Base-by-base conservation (phyloP, 2,797 vertebrate species). In the Myotis findleyi region DNA sequence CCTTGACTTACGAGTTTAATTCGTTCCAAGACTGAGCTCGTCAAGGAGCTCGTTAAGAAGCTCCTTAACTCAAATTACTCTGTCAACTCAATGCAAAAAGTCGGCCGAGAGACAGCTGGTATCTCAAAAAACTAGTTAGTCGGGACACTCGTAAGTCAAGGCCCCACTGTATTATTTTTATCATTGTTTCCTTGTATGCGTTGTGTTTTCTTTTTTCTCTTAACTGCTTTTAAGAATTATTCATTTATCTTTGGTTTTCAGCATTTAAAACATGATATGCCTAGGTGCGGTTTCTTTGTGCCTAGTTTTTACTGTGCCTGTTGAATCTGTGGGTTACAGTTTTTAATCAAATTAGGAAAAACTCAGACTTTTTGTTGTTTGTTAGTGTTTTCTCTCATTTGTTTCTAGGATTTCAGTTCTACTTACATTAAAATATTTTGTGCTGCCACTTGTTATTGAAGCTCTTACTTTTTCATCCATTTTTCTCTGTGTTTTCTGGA, bases 201-300 rank as follows among this genome's bases (percentile, higher is more conserved):
- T 27, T 68, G 3, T 76, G 47, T 76, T 59, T 55, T 83, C 8
- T 90, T 77, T 91, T 87, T 44, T 44, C 75, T 80, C 36, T 64
- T 47, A 75, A 66, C 27, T 66, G 9, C 21, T 88, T 76, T 87
- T 73, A 62, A 90, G 47, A 84, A 36, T n/a, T 47, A 5, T 36
- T 83, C 17, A 18, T 64, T 82, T 72, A 38, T 30, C 10, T 93
- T 82, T 87, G 27, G 12, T 91, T 83, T 93, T 68, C n/a, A 84
- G 51, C 27, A 92, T 23, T 91, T 81, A 57, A 66, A 82, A 51
- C 13, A 51, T 75, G 57, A 53, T 66, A 82, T 73, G 27, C 66
- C 10, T 73, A 44, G 6, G 30, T 73, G 38, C 84, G 27, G 1
- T 94, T 88, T 53, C 47, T 57, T 80, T 73, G 10, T 49, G 57